Percentiles rank a stretch among this genome's conserved stretches.
These are phyloP conservation scores for Sminthurinus aureus DNA, from an alignment of 2,888 invertebrate species.

Conservation along the genomic window DNA sequence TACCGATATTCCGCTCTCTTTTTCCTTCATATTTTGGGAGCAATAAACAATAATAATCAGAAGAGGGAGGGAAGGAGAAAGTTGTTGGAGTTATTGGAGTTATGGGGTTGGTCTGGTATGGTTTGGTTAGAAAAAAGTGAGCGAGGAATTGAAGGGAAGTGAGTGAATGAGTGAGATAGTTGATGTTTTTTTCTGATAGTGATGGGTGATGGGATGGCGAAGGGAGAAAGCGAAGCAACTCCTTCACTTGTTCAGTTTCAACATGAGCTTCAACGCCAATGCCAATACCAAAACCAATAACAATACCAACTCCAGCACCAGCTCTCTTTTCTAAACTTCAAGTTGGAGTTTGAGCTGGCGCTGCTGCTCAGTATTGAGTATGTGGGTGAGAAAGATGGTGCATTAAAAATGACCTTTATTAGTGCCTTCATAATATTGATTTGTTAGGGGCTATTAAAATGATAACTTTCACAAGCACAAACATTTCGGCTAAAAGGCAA, in stretches of 20 bases:
- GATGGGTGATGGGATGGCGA: constrained; percentile 47
- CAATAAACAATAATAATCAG: not conserved
- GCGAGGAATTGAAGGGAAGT: not conserved
- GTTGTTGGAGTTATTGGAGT: too few relatives aligned
- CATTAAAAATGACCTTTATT: constrained; percentile 55
- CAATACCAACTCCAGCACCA: too few relatives aligned
- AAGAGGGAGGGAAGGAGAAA: not conserved
- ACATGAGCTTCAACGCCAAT: not conserved
- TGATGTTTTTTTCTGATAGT: constrained; percentile 33
- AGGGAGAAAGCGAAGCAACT: constrained; percentile 37
- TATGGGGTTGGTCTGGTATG: not conserved
- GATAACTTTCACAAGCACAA: constrained; percentile 52
- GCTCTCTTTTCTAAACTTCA: too few relatives aligned
- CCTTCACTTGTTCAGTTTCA: too few relatives aligned
- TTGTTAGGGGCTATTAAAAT: constrained; percentile 55
- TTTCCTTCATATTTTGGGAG: not conserved
- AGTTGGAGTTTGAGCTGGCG: not conserved
- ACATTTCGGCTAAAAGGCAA: constrained; percentile 55
- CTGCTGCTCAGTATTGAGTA: not conserved
- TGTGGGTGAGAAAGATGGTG: constrained; percentile 13
- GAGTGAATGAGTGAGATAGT: not conserved
- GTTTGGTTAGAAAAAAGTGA: too few relatives aligned
- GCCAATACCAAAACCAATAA: too few relatives aligned
- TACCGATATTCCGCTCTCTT: not conserved
- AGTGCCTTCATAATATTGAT: constrained; percentile 55